Percentiles rank a stretch among this genome's conserved stretches.
Conservation (phyloP, 1,140 invertebrate species). For the Glossosoma conforme region DNA sequence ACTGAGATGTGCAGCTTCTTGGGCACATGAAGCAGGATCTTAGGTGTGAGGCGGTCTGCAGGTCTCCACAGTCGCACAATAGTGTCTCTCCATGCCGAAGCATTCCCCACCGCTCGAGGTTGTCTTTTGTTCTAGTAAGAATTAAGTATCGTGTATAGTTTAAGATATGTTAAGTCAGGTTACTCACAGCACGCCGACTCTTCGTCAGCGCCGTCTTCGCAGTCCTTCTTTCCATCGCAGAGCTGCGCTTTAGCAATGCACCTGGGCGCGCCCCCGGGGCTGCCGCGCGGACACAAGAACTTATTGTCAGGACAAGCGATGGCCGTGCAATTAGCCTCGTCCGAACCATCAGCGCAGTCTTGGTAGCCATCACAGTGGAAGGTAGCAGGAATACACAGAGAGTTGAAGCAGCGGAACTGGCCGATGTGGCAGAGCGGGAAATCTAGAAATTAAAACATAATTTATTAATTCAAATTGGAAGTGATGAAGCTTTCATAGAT, state of each 20-base stretch:
- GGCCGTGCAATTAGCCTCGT: conserved; percentile 85
- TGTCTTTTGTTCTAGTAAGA: no score
- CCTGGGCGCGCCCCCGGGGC: conserved; percentile 62
- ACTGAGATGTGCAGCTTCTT: no score
- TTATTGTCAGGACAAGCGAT: conserved; percentile 88
- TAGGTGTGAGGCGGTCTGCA: no score
- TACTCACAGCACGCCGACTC: conserved; percentile 81
- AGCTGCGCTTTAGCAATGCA: conserved; percentile 85
- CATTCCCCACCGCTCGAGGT: no score
- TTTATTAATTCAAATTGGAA: no score
- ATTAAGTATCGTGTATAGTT: background rate
- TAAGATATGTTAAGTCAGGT: background rate
- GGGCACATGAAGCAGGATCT: no score
- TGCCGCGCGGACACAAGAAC: conserved; percentile 81
- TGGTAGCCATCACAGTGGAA: conserved; percentile 79
- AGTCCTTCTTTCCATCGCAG: conserved; percentile 87
- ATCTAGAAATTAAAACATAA: conserved; percentile 53
- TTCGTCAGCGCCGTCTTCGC: conserved; percentile 87
- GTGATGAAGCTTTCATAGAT: no score
- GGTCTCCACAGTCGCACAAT: no score
- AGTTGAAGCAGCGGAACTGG: conserved; percentile 91
- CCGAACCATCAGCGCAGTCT: conserved; percentile 82
- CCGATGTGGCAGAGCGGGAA: conserved; percentile 86
- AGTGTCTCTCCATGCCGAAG: no score
- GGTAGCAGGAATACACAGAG: conserved; percentile 82